Evolutionary conservation across 2,888 invertebrate species (phyloP), one percentile per base, ranked within the genome.

Genomic region (Ophraella communa): DNA sequence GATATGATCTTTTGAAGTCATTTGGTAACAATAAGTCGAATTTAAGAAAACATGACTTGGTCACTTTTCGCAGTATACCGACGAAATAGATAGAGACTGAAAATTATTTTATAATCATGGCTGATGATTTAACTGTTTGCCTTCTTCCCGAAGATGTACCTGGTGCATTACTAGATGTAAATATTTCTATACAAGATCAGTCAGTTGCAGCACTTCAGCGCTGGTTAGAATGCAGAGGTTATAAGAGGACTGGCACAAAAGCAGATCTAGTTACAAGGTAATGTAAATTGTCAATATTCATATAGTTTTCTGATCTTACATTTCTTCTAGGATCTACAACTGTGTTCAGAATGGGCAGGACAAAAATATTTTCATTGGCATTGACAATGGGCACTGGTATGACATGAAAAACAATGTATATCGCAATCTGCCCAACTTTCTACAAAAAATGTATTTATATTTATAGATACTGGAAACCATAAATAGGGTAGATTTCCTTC

Each of bases 141-240:
- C 27, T 27, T 27, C 27, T 27, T 27, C 51, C 51, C 10, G 51
- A 21, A 27, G 51, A 51, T 51, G 45, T 45, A 17, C 45, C 45
- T 21, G 45, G 45, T 17, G 45, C 45, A 18, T 21, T 45, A 17
- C 11, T 51, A 27, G 24, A 51, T 14, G 14, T 23, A 11, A 51
- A 51, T 14, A 23, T 23, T 11, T 23, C 14, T 17, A 24, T 51
- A 24, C 23, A 51, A 27, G 51, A 51, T 11, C 51, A 51, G 14
- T 51, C 51, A 21, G 51, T 51, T 23, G 18, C 51, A 23, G 51
- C 21, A 51, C 51, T 51, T 10, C 51, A 51, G 24, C 21, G 51
- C 21, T 51, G 24, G 51, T 51, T n/a, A 51, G 23, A 51, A 51
- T 51, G 51, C n/a, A 51, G 51, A 27, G 51, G 51, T 27, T 51